Percentiles rank a stretch among this genome's conserved stretches.
Conservation (phyloP, 2,888 invertebrate species). For the Thera obeliscata region DNA sequence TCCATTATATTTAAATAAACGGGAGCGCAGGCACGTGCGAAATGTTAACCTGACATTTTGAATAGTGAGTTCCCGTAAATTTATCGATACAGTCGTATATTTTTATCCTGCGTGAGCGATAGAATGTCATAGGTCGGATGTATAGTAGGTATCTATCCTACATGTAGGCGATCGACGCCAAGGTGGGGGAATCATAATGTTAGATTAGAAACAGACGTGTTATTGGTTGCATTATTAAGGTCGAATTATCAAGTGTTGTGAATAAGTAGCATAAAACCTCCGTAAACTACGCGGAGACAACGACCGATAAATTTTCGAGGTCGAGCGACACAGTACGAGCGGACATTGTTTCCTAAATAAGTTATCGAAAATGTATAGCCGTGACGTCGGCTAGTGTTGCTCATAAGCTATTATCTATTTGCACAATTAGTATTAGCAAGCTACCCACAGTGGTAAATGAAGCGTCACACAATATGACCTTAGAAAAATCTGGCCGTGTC, state of each 20-base stretch:
- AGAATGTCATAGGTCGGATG: constrained; percentile 46
- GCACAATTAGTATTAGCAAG: constrained; percentile 26
- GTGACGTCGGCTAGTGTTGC: constrained; percentile 39
- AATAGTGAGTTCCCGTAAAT: constrained; percentile 44
- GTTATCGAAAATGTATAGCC: constrained; percentile 59
- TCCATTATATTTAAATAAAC: constrained; percentile 69
- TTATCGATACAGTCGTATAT: constrained; percentile 45
- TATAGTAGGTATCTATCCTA: neutral
- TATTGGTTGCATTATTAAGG: constrained; percentile 12
- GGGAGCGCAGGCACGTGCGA: constrained; percentile 58
- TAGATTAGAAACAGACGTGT: constrained; percentile 1
- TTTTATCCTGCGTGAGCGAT: constrained; percentile 42
- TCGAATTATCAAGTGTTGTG: constrained; percentile 20
- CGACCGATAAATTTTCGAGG: constrained; percentile 74
- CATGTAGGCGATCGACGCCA: neutral
- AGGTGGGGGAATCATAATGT: constrained; percentile 7
- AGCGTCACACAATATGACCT: constrained; percentile 7
- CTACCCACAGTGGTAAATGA: constrained; percentile 22
- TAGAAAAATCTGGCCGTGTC: neutral
- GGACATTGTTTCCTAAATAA: constrained; percentile 58
- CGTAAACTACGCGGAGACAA: constrained; percentile 63
- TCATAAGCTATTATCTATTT: constrained; percentile 43
- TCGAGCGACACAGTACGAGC: constrained; percentile 48
- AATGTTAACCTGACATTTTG: constrained; percentile 64
- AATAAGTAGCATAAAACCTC: constrained; percentile 54